A percentile compares a stretch with the other conserved stretches of the same genome.
Evolutionary conservation across 2,113 vertebrate genomes (phyloP).

Genomic region (Indicator indicator): DNA sequence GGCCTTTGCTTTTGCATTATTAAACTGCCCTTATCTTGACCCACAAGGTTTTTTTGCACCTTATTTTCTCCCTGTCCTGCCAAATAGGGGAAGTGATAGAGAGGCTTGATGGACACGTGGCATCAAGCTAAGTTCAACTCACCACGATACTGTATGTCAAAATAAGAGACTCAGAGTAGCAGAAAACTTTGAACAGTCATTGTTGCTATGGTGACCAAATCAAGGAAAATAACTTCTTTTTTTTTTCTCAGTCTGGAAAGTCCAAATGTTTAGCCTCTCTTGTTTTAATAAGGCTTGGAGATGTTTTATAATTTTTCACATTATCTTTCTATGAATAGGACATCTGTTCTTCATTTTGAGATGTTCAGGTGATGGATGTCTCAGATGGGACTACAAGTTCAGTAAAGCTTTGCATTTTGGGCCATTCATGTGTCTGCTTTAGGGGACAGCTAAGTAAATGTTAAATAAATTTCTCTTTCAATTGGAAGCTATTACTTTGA

Average conservation of each 20-base stretch:
- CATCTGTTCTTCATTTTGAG: slow-evolving; percentile 12
- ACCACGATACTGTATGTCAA: background rate
- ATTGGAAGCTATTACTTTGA: background rate
- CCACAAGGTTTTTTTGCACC: background rate
- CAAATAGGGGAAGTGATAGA: background rate
- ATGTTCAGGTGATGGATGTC: background rate
- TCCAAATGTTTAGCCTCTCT: background rate
- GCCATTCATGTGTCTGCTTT: background rate
- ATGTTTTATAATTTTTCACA: background rate
- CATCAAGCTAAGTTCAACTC: background rate
- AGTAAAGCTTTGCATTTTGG: background rate
- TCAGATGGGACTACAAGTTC: background rate
- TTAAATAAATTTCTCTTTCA: background rate
- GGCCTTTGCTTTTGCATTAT: background rate
- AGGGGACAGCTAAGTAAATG: background rate
- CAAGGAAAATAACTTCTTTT: background rate
- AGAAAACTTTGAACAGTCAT: background rate
- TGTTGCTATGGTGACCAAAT: slow-evolving; percentile 22
- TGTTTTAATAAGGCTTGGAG: background rate
- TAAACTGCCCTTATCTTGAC: background rate
- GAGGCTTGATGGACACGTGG: background rate
- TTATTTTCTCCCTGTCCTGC: background rate
- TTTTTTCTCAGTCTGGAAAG: background rate
- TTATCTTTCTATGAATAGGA: background rate
- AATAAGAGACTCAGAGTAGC: background rate